These are phyloP conservation scores for Enteromius radiatus DNA, from an alignment of 2,797 vertebrate genomes.

Conservation along the genomic window DNA sequence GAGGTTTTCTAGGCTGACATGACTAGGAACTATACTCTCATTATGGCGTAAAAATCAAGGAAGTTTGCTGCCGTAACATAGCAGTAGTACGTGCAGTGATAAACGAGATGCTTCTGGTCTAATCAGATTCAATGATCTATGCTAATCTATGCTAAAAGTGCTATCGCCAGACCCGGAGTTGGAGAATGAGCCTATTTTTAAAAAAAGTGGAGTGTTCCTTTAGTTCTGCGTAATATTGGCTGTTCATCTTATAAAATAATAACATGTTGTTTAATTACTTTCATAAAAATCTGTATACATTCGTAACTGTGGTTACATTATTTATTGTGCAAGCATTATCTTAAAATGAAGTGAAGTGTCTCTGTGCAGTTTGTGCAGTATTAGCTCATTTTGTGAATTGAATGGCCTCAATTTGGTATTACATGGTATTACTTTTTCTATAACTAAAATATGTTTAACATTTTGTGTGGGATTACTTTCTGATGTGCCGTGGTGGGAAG, in stretches of 20 bases:
- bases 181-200: no score
- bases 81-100: no score
- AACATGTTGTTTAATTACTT: not conserved
- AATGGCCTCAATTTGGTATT: not conserved
- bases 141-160: no score
- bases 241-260: not conserved
- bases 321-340: not conserved
- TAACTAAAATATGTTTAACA: not conserved
- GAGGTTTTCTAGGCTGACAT: no score
- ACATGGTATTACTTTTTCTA: not conserved
- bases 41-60: no score
- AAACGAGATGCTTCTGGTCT: no score
- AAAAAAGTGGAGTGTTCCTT: no score
- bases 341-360: not conserved
- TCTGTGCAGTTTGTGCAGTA: no score
- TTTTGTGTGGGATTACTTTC: constrained; percentile 13
- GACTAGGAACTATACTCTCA: no score
- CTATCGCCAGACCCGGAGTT: no score
- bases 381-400: not conserved
- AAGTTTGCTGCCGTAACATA: no score
- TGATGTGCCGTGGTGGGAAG: not conserved
- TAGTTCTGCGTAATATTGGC: not conserved
- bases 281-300: not conserved
- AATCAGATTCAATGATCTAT: no score
- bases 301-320: not conserved